A percentile compares a stretch with the other conserved stretches of the same genome.
phyloP scores from a whole-genome alignment of 2,888 invertebrate species.

The Papilio gigon region DNA sequence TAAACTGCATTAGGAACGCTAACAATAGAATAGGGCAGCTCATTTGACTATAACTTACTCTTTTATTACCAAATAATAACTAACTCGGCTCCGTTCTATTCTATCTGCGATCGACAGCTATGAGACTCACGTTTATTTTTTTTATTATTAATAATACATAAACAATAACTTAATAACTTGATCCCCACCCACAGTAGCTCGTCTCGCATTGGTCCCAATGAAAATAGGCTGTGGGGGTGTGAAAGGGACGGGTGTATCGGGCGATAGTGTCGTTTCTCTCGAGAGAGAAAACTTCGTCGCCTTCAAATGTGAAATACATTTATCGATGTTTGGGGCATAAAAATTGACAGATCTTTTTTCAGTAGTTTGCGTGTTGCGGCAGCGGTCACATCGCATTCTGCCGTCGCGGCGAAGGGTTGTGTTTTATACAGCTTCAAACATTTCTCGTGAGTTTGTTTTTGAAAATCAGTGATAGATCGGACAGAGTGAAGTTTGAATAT shows the following conservation, averaged over 20 bases:
- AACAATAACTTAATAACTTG: constrained; percentile 81
- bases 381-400: constrained; percentile 58
- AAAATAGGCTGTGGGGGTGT: constrained; percentile 79
- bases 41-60: constrained; percentile 65
- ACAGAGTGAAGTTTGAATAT: constrained; percentile 54
- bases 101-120: constrained; percentile 57
- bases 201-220: constrained; percentile 73
- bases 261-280: constrained; percentile 55
- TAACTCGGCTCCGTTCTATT: constrained; percentile 62
- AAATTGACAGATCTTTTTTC: constrained; percentile 83
- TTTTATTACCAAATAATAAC: constrained; percentile 69
- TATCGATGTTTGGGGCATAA: constrained; percentile 82
- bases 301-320: constrained; percentile 79
- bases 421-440: constrained; percentile 56
- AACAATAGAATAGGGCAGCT: constrained; percentile 63
- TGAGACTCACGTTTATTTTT: constrained; percentile 65
- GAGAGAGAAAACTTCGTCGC: constrained; percentile 72
- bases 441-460: constrained; percentile 51
- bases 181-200: constrained; percentile 75
- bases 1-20: constrained; percentile 65
- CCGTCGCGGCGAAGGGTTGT: constrained; percentile 64
- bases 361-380: constrained; percentile 73
- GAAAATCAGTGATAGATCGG: constrained; percentile 48
- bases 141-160: constrained; percentile 80
- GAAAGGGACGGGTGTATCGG: constrained; percentile 65